Evolutionary conservation across 1,140 invertebrate genomes (phyloP).

Genomic region (Battus philenor): DNA sequence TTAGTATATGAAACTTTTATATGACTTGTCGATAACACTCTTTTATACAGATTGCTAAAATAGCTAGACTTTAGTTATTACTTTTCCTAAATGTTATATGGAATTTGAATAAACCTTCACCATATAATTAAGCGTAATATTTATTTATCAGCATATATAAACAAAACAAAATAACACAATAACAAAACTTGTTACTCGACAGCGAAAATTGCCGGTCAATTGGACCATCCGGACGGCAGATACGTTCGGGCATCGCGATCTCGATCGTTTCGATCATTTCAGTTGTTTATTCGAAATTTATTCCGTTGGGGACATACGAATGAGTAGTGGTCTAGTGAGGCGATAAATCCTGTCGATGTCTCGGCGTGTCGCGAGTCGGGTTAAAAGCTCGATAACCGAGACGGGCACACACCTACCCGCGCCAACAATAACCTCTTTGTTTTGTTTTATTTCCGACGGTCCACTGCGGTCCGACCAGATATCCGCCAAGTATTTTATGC

Average conservation of each 20-base stretch:
- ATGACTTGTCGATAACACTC: too few species aligned
- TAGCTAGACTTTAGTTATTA: too few species aligned
- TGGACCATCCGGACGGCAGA: constrained; percentile 10
- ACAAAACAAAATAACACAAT: constrained; percentile 1
- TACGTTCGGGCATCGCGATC: constrained; percentile 27
- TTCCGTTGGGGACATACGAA: constrained; percentile 63
- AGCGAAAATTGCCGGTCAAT: constrained; percentile 14
- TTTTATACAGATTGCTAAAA: too few species aligned
- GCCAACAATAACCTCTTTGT: constrained; percentile 66
- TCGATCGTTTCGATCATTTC: constrained; percentile 49
- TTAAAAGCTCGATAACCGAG: constrained; percentile 75
- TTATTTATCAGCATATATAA: too few species aligned
- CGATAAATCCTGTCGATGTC: constrained; percentile 72
- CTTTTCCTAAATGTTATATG: too few species aligned
- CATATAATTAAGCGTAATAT: too few species aligned
- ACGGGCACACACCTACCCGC: constrained; percentile 63
- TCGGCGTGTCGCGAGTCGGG: constrained; percentile 67
- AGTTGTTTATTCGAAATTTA: constrained; percentile 56
- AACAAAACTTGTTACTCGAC: constrained; percentile 6
- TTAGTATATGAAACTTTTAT: too few species aligned
- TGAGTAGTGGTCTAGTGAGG: constrained; percentile 69
- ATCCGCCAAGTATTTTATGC: constrained; percentile 73
- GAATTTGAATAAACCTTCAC: too few species aligned
- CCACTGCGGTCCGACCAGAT: constrained; percentile 52
- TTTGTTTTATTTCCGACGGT: constrained; percentile 68